phyloP scores from a whole-genome alignment of 1,140 invertebrate genomes.

The Oncopodura yosiiana region DNA sequence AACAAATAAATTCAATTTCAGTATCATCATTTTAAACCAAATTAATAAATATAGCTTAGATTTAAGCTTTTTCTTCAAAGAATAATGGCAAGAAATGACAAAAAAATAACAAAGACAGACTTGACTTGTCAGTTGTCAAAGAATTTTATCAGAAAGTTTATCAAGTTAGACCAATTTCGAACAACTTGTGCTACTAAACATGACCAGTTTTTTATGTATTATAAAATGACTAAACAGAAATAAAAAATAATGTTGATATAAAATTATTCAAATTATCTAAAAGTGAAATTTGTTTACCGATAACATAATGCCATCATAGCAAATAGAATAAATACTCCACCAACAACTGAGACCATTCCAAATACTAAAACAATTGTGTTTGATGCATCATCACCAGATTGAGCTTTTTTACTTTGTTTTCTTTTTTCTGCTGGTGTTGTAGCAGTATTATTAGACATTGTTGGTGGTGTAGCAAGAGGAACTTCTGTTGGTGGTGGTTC shows the following conservation, averaged over 20 bases:
- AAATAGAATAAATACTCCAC: slow-evolving; percentile 96
- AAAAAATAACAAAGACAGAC: too few species aligned
- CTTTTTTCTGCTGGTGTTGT: slow-evolving; percentile 31
- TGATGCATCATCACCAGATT: slow-evolving; percentile 71
- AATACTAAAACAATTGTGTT: slow-evolving; percentile 92
- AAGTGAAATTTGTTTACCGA: too few species aligned
- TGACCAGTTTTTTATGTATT: slow-evolving; percentile 38
- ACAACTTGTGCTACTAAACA: slow-evolving; percentile 44
- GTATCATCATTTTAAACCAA: too few species aligned
- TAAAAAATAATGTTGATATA: slow-evolving; percentile 94
- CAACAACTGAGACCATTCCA: slow-evolving; percentile 95
- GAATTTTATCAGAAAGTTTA: too few species aligned
- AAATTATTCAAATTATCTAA: slow-evolving; percentile 95
- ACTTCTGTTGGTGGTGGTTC: slow-evolving; percentile 42
- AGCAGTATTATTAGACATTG: slow-evolving; percentile 25
- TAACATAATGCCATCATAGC: slow-evolving; percentile 97
- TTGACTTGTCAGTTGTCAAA: too few species aligned
- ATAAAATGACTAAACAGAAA: slow-evolving; percentile 78
- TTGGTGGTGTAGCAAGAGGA: slow-evolving; percentile 39
- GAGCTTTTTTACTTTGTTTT: slow-evolving; percentile 6
- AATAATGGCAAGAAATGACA: too few species aligned
- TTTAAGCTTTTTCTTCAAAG: too few species aligned
- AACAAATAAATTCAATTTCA: slow-evolving; percentile 30
- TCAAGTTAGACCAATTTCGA: too few species aligned
- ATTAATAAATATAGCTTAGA: too few species aligned